A percentile compares a stretch with the other conserved stretches of the same genome.
phyloP scores from a whole-genome alignment of 2,888 invertebrate species.

The Cheilosia scutellata region DNA sequence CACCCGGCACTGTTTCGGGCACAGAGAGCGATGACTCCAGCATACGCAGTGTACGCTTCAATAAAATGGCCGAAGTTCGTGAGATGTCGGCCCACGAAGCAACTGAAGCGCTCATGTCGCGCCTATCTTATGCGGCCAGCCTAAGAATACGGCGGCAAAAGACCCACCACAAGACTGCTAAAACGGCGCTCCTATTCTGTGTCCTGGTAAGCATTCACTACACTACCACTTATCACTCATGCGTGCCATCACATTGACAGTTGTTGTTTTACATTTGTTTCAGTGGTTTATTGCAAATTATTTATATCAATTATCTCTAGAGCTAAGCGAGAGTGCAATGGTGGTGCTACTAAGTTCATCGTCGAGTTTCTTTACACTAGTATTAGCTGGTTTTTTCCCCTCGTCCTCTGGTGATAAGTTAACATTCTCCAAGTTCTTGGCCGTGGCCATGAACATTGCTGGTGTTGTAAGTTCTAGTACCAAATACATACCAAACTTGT shows the following conservation, averaged over 20 bases:
- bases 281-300: slow-evolving; percentile 98
- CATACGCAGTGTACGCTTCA: slow-evolving; percentile 94
- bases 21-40: slow-evolving; percentile 94
- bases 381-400: slow-evolving; percentile 94
- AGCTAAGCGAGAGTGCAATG: slow-evolving; percentile 92
- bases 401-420: slow-evolving; percentile 92
- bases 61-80: slow-evolving; percentile 93
- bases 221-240: slow-evolving; percentile 65
- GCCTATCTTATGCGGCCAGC: slow-evolving; percentile 97
- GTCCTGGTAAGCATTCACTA: slow-evolving; percentile 87
- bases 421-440: slow-evolving; percentile 93
- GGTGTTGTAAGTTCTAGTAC: slow-evolving; percentile 88
- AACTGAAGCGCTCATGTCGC: slow-evolving; percentile 95
- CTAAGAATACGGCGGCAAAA: slow-evolving; percentile 89
- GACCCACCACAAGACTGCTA: slow-evolving; percentile 88
- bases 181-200: slow-evolving; percentile 93
- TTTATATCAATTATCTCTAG: slow-evolving; percentile 94
- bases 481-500: background rate
- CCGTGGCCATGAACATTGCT: slow-evolving; percentile 90
- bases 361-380: slow-evolving; percentile 94
- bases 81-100: slow-evolving; percentile 96
- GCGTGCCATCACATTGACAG: slow-evolving; percentile 40
- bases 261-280: slow-evolving; percentile 77
- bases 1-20: slow-evolving; percentile 85
- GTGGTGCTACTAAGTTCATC: slow-evolving; percentile 95